phyloP scores from a whole-genome alignment of 2,888 invertebrate genomes.

The Tetropium fuscum region DNA sequence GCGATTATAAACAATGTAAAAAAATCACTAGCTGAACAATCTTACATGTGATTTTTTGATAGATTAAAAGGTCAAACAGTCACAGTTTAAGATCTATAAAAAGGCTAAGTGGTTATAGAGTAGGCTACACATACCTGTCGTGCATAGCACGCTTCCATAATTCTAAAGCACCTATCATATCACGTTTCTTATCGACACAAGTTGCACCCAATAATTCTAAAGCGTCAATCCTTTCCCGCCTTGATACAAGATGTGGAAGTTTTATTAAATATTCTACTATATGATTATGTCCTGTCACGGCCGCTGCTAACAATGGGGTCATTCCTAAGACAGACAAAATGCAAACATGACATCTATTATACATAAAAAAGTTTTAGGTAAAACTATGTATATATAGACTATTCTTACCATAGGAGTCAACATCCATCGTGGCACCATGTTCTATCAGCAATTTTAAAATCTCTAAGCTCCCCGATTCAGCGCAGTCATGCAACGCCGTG shows the following conservation, averaged over 20 bases:
- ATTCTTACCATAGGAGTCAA: constrained; percentile 91
- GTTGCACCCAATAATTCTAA: constrained; percentile 94
- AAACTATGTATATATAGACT: too few relatives aligned
- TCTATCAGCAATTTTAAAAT: constrained; percentile 90
- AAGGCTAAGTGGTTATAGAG: too few relatives aligned
- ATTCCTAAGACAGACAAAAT: constrained; percentile 74
- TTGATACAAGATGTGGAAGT: constrained; percentile 76
- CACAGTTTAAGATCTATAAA: too few relatives aligned
- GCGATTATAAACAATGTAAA: too few relatives aligned
- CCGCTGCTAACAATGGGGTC: constrained; percentile 94
- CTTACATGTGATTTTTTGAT: too few relatives aligned
- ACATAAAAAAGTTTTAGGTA: too few relatives aligned
- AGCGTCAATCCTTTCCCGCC: constrained; percentile 88
- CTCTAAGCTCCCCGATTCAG: constrained; percentile 94
- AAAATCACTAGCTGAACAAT: too few relatives aligned
- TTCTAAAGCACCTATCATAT: constrained; percentile 90
- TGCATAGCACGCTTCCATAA: constrained; percentile 94
- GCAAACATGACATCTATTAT: too few relatives aligned
- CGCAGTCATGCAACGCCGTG: constrained; percentile 98
- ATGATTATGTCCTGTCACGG: constrained; percentile 91
- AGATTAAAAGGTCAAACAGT: too few relatives aligned
- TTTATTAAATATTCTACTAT: constrained; percentile 93
- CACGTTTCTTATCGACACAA: constrained; percentile 95
- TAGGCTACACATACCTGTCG: constrained; percentile 76
- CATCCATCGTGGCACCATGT: constrained; percentile 92